Evolutionary conservation across 1,140 invertebrate species (phyloP), one percentile per base, ranked within the genome.

Genomic region (Homalodisca vitripennis): DNA sequence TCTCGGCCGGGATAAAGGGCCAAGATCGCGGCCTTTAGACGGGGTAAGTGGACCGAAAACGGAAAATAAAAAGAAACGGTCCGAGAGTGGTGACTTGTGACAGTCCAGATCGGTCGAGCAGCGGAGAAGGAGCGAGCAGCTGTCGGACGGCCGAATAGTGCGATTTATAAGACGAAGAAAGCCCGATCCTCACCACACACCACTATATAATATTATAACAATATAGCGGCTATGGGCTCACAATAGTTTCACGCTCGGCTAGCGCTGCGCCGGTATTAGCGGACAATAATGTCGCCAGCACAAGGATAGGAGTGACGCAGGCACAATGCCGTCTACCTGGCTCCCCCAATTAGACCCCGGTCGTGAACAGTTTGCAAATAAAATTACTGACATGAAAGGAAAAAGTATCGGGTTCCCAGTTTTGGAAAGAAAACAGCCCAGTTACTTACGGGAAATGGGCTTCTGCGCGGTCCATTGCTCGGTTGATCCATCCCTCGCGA

Each of bases 121-220:
- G n/a, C n/a, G n/a, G n/a, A n/a, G n/a, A n/a, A n/a, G n/a, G n/a
- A n/a, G n/a, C n/a, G n/a, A 29, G 22, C 55, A 60, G 55, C 55
- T 60, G 55, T 41, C 55, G 55, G 55, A 60, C 2, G 34, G 17
- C 17, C 34, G 34, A 17, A 10, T 41, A 41, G n/a, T 20, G 48
- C 22, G 17, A 51, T 51, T 60, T 60, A 60, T 60, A 60, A 60
- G 26, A 26, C 24, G 22, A 29, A 60, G 55, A 60, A 60, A 60
- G 55, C 55, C 27, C 22, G 24, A 22, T 10, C 14, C 27, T 60
- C 55, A 30, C 55, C 55, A 60, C 55, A 60, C 55, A 60, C 55
- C 55, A 60, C 24, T 60, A 60, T 60, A 60, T 60, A 60, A 60
- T 60, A 60, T 60, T 60, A 60, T 60, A 60, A 60, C 55, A 60